A percentile compares a stretch with the other conserved stretches of the same genome.
Conservation (phyloP, 1,140 invertebrate genomes). For the Oryctes rhinoceros region DNA sequence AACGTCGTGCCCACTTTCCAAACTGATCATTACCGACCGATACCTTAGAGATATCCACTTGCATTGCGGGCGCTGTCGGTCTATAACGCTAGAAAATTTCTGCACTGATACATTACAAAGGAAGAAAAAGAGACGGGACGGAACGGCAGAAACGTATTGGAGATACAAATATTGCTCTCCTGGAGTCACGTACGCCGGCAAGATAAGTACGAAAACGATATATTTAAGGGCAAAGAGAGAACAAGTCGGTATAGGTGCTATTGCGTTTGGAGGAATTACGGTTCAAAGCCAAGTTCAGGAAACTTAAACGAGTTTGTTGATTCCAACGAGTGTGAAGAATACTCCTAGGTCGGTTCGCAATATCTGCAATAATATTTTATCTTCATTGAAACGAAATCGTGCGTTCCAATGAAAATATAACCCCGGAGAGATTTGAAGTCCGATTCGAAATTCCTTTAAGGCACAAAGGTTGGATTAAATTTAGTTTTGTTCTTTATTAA, state of each 20-base stretch:
- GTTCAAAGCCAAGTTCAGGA: too few species aligned
- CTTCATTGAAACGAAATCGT: too few species aligned
- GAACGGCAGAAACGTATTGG: background rate
- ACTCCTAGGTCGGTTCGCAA: too few species aligned
- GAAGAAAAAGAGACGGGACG: background rate
- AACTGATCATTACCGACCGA: conserved; percentile 15
- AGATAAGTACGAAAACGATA: background rate
- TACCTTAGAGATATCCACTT: conserved; percentile 16
- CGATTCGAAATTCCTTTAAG: too few species aligned
- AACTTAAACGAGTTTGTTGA: too few species aligned
- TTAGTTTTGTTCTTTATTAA: too few species aligned
- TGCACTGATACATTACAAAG: background rate
- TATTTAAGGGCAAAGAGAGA: background rate
- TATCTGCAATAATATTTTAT: too few species aligned
- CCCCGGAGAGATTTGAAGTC: too few species aligned
- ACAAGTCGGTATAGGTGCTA: background rate
- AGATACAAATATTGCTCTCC: background rate
- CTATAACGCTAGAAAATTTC: background rate
- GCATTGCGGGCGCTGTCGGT: background rate
- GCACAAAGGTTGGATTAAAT: too few species aligned
- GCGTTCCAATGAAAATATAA: too few species aligned
- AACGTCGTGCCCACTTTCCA: conserved; percentile 27
- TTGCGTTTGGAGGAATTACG: too few species aligned
- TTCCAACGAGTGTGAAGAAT: too few species aligned
- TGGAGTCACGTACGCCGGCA: background rate